Conservation (phyloP, 2,888 invertebrate species). For the Sarcophaga carnaria region DNA sequence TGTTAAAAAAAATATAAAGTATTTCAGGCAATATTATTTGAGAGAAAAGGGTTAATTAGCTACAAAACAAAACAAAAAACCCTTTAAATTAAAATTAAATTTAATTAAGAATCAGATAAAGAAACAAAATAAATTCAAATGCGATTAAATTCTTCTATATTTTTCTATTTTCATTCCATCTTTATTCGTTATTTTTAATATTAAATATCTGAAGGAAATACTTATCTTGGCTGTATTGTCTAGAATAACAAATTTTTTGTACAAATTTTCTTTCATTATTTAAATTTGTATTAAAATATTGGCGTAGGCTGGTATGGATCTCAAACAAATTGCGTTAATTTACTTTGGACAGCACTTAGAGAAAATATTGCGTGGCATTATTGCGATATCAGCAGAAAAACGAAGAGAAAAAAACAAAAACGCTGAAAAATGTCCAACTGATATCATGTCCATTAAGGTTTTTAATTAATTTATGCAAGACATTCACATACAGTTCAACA, state of each 20-base stretch:
- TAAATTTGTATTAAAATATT: not conserved
- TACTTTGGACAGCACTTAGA: conserved; percentile 23
- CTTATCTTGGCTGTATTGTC: not conserved
- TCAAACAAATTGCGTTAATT: conserved; percentile 50
- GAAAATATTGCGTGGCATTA: conserved; percentile 60
- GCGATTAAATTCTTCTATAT: not conserved
- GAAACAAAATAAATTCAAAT: not conserved
- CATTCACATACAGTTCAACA: conserved; percentile 51
- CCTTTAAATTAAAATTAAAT: conserved; percentile 6
- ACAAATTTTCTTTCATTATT: not conserved
- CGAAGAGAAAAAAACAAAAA: conserved; percentile 23
- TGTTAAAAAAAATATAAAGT: not conserved
- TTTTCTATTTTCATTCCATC: not conserved
- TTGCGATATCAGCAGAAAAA: conserved; percentile 12
- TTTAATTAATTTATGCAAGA: conserved; percentile 72
- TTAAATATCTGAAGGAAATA: not conserved
- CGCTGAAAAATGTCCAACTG: conserved; percentile 47
- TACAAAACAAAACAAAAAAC: not conserved
- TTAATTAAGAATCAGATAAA: conserved; percentile 30
- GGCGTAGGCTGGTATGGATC: not conserved
- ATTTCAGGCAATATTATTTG: not conserved
- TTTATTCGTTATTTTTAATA: not conserved
- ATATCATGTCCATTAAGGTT: conserved; percentile 71
- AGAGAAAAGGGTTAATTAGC: conserved; percentile 39
- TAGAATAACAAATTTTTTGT: not conserved